A percentile compares a stretch with the other conserved stretches of the same genome.
Conservation (phyloP, 2,888 invertebrate species). For the Polyommatus icarus region DNA sequence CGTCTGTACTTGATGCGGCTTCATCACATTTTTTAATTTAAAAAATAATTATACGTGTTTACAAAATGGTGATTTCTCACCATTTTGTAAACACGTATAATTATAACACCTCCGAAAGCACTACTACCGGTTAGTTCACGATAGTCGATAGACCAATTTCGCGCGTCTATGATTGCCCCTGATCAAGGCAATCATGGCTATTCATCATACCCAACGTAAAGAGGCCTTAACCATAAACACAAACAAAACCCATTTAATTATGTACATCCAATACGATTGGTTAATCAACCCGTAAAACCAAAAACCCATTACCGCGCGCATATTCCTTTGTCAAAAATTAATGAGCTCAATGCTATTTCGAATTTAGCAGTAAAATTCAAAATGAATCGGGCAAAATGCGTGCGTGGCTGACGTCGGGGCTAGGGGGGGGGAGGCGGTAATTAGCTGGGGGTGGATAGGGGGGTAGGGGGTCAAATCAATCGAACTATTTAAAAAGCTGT, state of each 20-base stretch:
- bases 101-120: no score
- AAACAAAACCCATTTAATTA: conserved; percentile 14
- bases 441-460: background rate
- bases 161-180: no score
- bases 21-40: no score
- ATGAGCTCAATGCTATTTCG: conserved; percentile 31
- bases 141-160: no score
- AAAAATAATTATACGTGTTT: no score
- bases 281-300: conserved; percentile 18
- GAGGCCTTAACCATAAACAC: background rate
- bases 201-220: background rate
- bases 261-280: background rate
- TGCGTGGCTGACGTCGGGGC: conserved; percentile 16
- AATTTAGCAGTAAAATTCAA: conserved; percentile 25
- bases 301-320: conserved; percentile 1
- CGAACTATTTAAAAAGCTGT: conserved; percentile 27
- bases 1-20: no score
- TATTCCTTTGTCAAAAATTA: conserved; percentile 31
- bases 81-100: no score
- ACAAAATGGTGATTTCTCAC: no score
- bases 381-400: conserved; percentile 29
- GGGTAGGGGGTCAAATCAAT: conserved; percentile 3
- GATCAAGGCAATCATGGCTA: background rate
- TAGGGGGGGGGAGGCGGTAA: background rate
- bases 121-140: no score